Base-by-base conservation (phyloP, 2,888 invertebrate genomes). In the Timema podura region DNA sequence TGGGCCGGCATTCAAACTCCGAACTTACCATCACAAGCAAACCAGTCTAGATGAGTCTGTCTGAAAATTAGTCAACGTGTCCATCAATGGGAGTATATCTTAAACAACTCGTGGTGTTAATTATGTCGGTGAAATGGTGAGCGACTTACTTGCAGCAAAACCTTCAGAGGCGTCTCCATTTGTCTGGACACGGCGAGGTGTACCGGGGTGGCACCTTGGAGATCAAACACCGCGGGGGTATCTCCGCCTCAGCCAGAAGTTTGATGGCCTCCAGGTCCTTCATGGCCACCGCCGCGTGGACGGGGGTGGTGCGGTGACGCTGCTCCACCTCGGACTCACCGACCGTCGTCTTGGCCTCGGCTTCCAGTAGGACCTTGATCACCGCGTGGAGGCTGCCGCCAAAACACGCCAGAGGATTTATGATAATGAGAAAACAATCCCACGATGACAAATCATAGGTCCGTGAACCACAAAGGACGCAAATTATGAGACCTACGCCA, bases 201-300 rank as follows among this genome's bases (percentile, higher is more conserved):
- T 16, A 86, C 76, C 0, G 86, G 84, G 0, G 86, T 85, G 65
- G 80, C 78, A 1, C 86, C 86, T 8, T 79, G 78, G 11, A 77
- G 77, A 73, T 86, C 83, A 9, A 82, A 78, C 48, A 81, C 81
- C 5, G 80, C 79, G 83, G 80, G 1, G 80, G 80, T 0, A 81
- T 83, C 1, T 83, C 84, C 10, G 81, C 79, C 2, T 81, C 78
- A 6, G 85, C 76, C 1, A 86, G 77, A 59, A 81, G 79, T 11
- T 78, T 79, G 2, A 85, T 82, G 5, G 82, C 83, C 0, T 83
- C 82, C 48, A 82, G 72, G 64, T 81, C 82, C 6, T 80, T 82
- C 3, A 85, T 76, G 64, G 82, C 80, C 0, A 85, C 85, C 0
- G 86, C 85, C 0, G 83, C 84, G 73, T 87, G 87, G 0, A 87